Conservation (phyloP, 2,888 invertebrate genomes). For the Watsonalla binaria region DNA sequence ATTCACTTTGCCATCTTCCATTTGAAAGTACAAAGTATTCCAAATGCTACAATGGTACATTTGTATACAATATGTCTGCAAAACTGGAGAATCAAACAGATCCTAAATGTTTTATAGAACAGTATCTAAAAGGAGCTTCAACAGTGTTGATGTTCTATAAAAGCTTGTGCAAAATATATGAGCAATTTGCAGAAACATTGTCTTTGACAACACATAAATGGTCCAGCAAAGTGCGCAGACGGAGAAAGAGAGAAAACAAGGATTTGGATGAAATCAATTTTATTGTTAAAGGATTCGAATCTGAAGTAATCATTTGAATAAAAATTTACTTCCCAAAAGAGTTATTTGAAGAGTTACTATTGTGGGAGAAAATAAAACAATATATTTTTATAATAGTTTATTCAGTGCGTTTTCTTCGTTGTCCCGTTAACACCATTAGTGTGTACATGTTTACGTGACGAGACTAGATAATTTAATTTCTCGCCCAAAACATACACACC, state of each 20-base stretch:
- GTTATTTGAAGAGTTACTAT: not conserved
- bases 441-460: conserved; percentile 65
- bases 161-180: conserved; percentile 45
- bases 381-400: not conserved
- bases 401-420: conserved; percentile 17
- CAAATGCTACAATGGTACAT: conserved; percentile 85
- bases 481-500: conserved; percentile 85
- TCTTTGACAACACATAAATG: conserved; percentile 38
- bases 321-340: conserved; percentile 14
- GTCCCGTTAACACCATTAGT: conserved; percentile 26
- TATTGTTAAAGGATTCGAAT: conserved; percentile 62
- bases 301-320: conserved; percentile 47
- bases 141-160: conserved; percentile 56
- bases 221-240: conserved; percentile 38
- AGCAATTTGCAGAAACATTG: conserved; percentile 40
- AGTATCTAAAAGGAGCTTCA: conserved; percentile 60
- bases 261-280: conserved; percentile 44
- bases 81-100: conserved; percentile 79
- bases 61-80: conserved; percentile 84
- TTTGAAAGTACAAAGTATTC: conserved; percentile 77
- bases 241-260: conserved; percentile 37
- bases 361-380: conserved; percentile 4
- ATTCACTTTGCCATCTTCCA: conserved; percentile 80
- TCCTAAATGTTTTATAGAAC: conserved; percentile 72
- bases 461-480: conserved; percentile 81